These are phyloP conservation scores for Sminthurinus aureus DNA, from an alignment of 2,888 invertebrate genomes.

Conservation along the genomic window DNA sequence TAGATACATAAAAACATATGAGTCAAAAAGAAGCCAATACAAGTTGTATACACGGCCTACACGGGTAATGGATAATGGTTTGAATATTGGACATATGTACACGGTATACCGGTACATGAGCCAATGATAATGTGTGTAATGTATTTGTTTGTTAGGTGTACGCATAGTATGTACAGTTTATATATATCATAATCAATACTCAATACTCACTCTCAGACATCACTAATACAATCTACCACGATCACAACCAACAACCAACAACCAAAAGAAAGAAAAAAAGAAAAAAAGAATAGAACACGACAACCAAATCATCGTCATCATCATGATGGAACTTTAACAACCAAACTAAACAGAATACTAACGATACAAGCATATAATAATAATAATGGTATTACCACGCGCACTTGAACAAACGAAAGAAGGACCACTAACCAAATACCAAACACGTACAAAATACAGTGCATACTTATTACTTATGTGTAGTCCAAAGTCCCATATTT, in stretches of 20 bases:
- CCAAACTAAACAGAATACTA: background rate
- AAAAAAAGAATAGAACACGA: constrained; percentile 16
- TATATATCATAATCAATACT: background rate
- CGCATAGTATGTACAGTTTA: too few relatives aligned
- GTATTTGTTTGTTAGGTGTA: background rate
- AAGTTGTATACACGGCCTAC: too few relatives aligned
- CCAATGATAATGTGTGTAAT: too few relatives aligned
- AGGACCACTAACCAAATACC: background rate
- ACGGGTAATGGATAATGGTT: too few relatives aligned
- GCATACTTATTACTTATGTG: too few relatives aligned
- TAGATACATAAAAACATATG: too few relatives aligned
- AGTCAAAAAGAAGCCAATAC: too few relatives aligned
- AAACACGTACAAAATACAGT: too few relatives aligned
- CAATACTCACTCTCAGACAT: background rate
- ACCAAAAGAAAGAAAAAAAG: background rate
- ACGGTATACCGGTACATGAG: too few relatives aligned
- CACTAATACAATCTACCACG: background rate
- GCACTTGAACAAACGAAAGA: constrained; percentile 24
- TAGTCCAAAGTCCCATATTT: constrained; percentile 8
- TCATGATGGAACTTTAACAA: background rate
- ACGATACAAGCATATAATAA: background rate
- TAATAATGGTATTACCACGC: constrained; percentile 20
- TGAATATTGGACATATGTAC: too few relatives aligned
- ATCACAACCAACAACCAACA: constrained; percentile 1
- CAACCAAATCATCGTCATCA: constrained; percentile 14